These are phyloP conservation scores for Lampris incognitus DNA, from an alignment of 2,113 vertebrate genomes.

Conservation along the genomic window DNA sequence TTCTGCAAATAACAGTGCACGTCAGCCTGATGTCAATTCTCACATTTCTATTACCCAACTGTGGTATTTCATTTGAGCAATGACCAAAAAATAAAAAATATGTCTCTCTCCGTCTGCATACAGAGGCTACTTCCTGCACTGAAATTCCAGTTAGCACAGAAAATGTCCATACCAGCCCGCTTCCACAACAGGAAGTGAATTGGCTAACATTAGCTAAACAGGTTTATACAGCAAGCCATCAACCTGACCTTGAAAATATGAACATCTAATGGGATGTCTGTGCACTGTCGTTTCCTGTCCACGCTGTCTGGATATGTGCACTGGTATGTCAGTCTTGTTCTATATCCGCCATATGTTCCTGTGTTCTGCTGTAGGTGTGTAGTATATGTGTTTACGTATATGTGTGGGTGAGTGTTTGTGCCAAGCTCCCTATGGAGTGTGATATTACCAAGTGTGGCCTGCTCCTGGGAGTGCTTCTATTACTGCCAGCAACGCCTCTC, in stretches of 20 bases:
- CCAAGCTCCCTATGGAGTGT: conserved; percentile 75
- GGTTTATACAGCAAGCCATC: not conserved
- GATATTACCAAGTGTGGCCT: conserved; percentile 79
- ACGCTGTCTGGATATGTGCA: conserved; percentile 47
- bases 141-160: not conserved
- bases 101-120: not conserved
- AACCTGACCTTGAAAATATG: conserved; percentile 38
- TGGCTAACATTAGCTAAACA: not conserved
- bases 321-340: conserved; percentile 57
- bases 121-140: not conserved
- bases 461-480: conserved; percentile 78
- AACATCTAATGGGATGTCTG: conserved; percentile 38
- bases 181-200: not conserved
- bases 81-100: too few species aligned
- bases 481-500: conserved; percentile 80
- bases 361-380: conserved; percentile 37
- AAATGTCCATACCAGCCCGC: not conserved
- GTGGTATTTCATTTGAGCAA: too few species aligned
- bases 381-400: conserved; percentile 18
- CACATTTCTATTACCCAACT: too few species aligned
- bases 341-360: conserved; percentile 63
- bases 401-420: conserved; percentile 42
- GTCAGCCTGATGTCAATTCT: too few species aligned
- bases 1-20: too few species aligned
- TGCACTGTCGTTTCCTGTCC: conserved; percentile 40